Conservation (phyloP, 2,888 invertebrate genomes). For the Acronicta leporina region DNA sequence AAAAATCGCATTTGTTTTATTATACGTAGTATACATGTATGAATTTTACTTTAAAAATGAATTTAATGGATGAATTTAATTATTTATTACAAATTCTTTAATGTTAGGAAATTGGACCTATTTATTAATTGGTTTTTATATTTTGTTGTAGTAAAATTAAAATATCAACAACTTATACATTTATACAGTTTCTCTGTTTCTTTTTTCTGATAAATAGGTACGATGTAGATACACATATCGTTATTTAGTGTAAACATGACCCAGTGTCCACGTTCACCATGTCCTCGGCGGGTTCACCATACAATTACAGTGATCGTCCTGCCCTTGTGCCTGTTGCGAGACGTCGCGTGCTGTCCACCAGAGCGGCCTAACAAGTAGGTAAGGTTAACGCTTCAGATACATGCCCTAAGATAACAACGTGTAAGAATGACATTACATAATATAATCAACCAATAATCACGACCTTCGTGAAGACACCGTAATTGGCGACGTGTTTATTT, state of each 20-base stretch:
- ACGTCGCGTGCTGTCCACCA: slow-evolving; percentile 69
- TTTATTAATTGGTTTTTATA: no score
- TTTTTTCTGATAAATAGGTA: background rate
- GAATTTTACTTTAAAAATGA: no score
- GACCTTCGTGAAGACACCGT: slow-evolving; percentile 29
- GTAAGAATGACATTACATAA: slow-evolving; percentile 43
- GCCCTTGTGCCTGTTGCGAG: slow-evolving; percentile 76
- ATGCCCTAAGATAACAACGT: slow-evolving; percentile 60
- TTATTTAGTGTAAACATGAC: slow-evolving; percentile 47
- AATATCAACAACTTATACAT: no score
- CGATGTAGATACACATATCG: slow-evolving; percentile 7
- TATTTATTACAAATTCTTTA: no score
- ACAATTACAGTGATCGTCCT: slow-evolving; percentile 68
- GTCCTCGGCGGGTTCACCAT: slow-evolving; percentile 58
- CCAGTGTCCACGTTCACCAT: slow-evolving; percentile 40
- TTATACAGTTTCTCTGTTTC: background rate
- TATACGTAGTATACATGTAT: no score
- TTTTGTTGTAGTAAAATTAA: no score
- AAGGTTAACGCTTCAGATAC: slow-evolving; percentile 68
- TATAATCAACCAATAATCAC: slow-evolving; percentile 46
- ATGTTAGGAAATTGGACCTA: no score
- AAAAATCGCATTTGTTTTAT: no score
- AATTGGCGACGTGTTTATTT: slow-evolving; percentile 27
- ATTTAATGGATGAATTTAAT: no score
- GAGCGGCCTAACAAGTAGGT: slow-evolving; percentile 52